Evolutionary conservation across 2,888 invertebrate genomes (phyloP).

Genomic region (Hofmannophila pseudospretella): DNA sequence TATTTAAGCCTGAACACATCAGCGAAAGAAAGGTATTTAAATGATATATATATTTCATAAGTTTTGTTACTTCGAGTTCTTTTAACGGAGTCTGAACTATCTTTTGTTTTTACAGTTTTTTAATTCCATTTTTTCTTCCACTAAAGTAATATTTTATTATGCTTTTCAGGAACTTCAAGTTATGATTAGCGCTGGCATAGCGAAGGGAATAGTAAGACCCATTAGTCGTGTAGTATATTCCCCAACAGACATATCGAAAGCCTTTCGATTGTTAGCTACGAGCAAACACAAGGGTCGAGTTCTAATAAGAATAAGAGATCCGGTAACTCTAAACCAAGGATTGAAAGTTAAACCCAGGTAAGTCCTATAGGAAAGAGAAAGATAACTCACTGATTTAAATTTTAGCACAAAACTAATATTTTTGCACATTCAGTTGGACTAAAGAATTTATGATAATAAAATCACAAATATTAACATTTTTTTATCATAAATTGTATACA

Average conservation of each 20-base stretch:
- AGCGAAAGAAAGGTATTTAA: conserved; percentile 32
- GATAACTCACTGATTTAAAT: too few relatives aligned
- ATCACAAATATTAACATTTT: too few relatives aligned
- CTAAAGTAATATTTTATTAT: too few relatives aligned
- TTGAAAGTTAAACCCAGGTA: conserved; percentile 32
- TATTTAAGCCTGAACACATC: conserved; percentile 29
- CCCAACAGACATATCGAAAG: conserved; percentile 80
- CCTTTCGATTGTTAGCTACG: conserved; percentile 78
- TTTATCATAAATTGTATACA: too few relatives aligned
- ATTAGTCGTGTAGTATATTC: conserved; percentile 80
- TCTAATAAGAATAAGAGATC: conserved; percentile 32
- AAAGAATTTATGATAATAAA: too few relatives aligned
- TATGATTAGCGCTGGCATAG: conserved; percentile 79
- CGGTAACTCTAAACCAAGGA: conserved; percentile 21
- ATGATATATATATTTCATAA: background rate
- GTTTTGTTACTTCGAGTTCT: too few relatives aligned
- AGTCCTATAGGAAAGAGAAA: too few relatives aligned
- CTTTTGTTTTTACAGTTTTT: too few relatives aligned
- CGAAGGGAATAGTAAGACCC: conserved; percentile 82
- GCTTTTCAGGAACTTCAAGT: conserved; percentile 64
- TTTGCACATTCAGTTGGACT: too few relatives aligned
- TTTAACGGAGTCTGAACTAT: too few relatives aligned
- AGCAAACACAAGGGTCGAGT: conserved; percentile 79
- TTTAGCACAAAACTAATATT: too few relatives aligned
- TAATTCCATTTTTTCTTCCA: too few relatives aligned